Evolutionary conservation across 2,113 vertebrate genomes (phyloP).

Genomic region (Myrmophylax atrothorax): DNA sequence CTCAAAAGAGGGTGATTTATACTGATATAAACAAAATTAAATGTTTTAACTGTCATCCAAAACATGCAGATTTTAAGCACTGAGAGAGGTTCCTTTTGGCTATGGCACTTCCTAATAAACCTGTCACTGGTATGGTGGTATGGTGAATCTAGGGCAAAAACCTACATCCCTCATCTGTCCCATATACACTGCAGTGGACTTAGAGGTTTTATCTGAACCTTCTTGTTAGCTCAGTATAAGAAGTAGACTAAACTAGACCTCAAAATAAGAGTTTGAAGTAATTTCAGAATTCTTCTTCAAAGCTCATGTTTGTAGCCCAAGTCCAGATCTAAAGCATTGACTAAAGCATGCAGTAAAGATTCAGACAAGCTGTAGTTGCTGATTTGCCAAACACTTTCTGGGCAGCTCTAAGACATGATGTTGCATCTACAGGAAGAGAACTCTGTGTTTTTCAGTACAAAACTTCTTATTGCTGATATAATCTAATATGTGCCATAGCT

Average conservation of each 20-base stretch:
- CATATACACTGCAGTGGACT: neutral
- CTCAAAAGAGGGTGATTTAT: neutral
- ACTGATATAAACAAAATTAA: neutral
- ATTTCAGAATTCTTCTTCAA: neutral
- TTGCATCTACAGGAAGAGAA: neutral
- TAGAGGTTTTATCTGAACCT: neutral
- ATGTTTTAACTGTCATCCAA: neutral
- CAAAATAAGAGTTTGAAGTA: neutral
- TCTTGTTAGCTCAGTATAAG: neutral
- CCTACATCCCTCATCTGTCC: neutral
- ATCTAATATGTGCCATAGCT: neutral
- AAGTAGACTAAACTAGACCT: neutral
- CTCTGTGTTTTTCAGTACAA: neutral
- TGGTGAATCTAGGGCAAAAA: neutral
- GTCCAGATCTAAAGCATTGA: neutral
- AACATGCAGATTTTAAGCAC: neutral
- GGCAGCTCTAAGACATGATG: neutral
- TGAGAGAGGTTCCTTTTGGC: neutral
- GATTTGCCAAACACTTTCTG: neutral
- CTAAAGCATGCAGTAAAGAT: neutral
- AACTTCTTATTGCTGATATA: neutral
- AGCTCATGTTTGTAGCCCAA: neutral
- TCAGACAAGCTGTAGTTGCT: neutral
- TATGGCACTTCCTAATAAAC: neutral
- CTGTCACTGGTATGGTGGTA: accelerated